phyloP scores from a whole-genome alignment of 1,140 invertebrate genomes.

The Drosophila burlai region DNA sequence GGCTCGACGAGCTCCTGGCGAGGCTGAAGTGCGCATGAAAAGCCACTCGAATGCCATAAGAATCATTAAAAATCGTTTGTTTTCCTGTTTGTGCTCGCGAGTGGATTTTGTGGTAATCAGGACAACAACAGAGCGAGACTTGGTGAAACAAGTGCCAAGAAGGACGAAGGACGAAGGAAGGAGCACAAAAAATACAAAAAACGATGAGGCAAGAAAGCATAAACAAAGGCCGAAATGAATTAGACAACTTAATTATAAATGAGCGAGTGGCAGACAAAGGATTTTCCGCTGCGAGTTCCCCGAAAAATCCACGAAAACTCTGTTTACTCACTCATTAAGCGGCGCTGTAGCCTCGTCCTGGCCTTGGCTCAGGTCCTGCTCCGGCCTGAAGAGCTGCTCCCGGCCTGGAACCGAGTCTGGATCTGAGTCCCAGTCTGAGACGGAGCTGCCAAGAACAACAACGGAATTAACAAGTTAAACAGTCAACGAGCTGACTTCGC shows the following conservation, averaged over 20 bases:
- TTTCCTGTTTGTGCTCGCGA: conserved; percentile 55
- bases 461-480: conserved; percentile 81
- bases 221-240: conserved; percentile 78
- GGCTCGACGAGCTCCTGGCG: conserved; percentile 19
- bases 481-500: conserved; percentile 65
- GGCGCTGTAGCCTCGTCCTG: background rate
- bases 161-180: conserved; percentile 7
- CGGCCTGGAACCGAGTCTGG: background rate
- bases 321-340: conserved; percentile 80
- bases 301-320: conserved; percentile 51
- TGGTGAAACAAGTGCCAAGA: conserved; percentile 56
- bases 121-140: conserved; percentile 57
- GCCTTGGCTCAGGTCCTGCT: background rate
- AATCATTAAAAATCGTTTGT: conserved; percentile 81
- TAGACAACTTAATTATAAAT: conserved; percentile 85
- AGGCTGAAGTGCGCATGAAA: conserved; percentile 76
- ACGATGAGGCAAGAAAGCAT: conserved; percentile 42
- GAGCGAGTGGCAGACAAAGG: conserved; percentile 73
- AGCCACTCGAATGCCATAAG: conserved; percentile 81
- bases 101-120: conserved; percentile 79
- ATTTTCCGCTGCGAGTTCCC: conserved; percentile 62
- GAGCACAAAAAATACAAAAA: conserved; percentile 3
- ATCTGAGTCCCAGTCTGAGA: background rate
- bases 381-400: background rate
- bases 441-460: conserved; percentile 64